Conservation (phyloP, 1,140 invertebrate genomes). For the Cephus cinctus region DNA sequence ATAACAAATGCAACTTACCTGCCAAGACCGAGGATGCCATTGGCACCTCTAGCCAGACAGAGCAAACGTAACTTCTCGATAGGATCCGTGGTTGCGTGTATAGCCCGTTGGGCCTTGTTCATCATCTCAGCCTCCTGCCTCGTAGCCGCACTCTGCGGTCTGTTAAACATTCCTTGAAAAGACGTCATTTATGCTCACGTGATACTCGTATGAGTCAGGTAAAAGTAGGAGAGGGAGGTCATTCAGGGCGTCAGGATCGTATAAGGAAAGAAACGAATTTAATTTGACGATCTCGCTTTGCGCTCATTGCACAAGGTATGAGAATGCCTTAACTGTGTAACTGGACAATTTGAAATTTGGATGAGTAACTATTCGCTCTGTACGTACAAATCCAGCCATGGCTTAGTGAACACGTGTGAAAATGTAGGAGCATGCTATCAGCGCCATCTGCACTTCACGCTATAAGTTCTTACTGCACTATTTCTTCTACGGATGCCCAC, state of each 20-base stretch:
- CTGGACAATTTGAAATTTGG: not conserved
- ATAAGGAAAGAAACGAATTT: not conserved
- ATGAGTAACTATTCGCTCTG: no score
- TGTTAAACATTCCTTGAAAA: conserved; percentile 60
- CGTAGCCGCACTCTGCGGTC: conserved; percentile 73
- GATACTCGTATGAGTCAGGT: not conserved
- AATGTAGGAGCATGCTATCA: not conserved
- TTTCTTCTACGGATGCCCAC: no score
- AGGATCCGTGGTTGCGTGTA: conserved; percentile 68
- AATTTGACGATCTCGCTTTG: not conserved
- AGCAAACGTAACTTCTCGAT: conserved; percentile 81
- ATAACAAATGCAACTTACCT: conserved; percentile 62
- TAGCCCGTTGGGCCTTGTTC: conserved; percentile 66
- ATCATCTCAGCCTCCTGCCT: conserved; percentile 81
- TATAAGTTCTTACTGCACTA: no score
- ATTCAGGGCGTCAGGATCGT: no score
- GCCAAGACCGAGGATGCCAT: conserved; percentile 85
- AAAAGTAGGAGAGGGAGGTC: no score
- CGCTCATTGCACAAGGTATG: not conserved
- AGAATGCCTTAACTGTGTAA: no score
- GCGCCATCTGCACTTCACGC: not conserved
- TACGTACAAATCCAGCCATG: not conserved
- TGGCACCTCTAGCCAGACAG: conserved; percentile 82
- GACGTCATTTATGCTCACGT: conserved; percentile 19
- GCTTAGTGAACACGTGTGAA: not conserved